Percentiles rank a stretch among this genome's conserved stretches.
These are phyloP conservation scores for Acleris emargana DNA, from an alignment of 2,888 invertebrate species.

Conservation along the genomic window DNA sequence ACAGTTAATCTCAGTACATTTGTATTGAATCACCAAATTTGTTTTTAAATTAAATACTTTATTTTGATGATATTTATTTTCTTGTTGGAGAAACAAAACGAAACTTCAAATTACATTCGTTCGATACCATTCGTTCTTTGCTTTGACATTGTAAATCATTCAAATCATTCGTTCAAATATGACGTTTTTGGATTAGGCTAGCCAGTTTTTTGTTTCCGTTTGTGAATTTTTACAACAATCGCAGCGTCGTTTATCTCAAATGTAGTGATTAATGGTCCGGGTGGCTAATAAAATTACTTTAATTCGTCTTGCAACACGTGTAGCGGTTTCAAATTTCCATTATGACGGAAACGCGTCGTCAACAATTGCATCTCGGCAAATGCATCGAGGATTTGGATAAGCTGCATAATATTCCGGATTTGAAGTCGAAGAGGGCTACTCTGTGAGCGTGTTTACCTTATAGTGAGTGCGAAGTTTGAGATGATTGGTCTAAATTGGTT, in stretches of 20 bases:
- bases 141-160: conserved; percentile 31
- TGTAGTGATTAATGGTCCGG: conserved; percentile 63
- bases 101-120: conserved; percentile 3
- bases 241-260: conserved; percentile 62
- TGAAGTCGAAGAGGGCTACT: conserved; percentile 76
- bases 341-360: conserved; percentile 78
- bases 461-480: neutral
- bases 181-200: conserved; percentile 64
- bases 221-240: conserved; percentile 61
- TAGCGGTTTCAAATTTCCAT: conserved; percentile 55
- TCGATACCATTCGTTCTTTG: conserved; percentile 16
- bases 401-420: conserved; percentile 74
- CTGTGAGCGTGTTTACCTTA: conserved; percentile 67
- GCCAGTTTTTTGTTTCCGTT: conserved; percentile 69
- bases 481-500: conserved; percentile 33
- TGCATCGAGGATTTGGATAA: conserved; percentile 84
- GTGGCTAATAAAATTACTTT: conserved; percentile 46
- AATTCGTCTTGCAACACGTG: conserved; percentile 34
- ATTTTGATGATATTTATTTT: neutral
- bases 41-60: neutral
- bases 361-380: conserved; percentile 82
- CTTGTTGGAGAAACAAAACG: conserved; percentile 6
- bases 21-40: no score
- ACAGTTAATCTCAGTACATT: no score
- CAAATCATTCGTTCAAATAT: conserved; percentile 34